Evolutionary conservation across 2,888 invertebrate genomes (phyloP).

Genomic region (Pyrrhosoma nymphula): DNA sequence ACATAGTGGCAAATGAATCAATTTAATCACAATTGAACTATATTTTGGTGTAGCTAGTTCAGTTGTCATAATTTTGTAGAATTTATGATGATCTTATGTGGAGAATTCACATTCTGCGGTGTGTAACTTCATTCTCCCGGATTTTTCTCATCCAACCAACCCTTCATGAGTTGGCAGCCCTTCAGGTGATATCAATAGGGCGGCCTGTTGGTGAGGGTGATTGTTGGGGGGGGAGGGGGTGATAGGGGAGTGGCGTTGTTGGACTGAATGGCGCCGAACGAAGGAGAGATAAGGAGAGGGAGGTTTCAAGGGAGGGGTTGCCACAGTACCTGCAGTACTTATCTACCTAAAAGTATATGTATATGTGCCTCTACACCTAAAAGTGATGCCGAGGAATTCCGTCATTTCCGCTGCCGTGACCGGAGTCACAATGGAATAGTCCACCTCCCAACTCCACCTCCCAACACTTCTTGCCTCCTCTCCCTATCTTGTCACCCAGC

Average conservation of each 20-base stretch:
- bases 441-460: neutral
- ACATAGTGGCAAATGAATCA: too few species aligned
- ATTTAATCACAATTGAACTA: too few species aligned
- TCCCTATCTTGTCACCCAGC: slow-evolving; percentile 46
- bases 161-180: too few species aligned
- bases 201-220: too few species aligned
- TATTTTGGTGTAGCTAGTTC: too few species aligned
- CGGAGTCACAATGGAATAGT: slow-evolving; percentile 40
- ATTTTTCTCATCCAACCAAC: too few species aligned
- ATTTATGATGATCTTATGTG: too few species aligned
- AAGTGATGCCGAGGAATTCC: slow-evolving; percentile 27
- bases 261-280: neutral
- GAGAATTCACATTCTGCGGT: too few species aligned
- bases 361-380: too few species aligned
- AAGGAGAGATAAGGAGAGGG: neutral
- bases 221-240: neutral
- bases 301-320: neutral
- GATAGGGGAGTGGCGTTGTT: neutral
- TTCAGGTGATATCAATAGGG: too few species aligned
- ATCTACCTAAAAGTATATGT: neutral
- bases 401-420: slow-evolving; percentile 65
- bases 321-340: neutral
- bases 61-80: too few species aligned
- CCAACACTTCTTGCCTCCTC: neutral
- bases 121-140: too few species aligned